A percentile compares a stretch with the other conserved stretches of the same genome.
phyloP scores from a whole-genome alignment of 2,113 vertebrate species.

The Sciurus niger region DNA sequence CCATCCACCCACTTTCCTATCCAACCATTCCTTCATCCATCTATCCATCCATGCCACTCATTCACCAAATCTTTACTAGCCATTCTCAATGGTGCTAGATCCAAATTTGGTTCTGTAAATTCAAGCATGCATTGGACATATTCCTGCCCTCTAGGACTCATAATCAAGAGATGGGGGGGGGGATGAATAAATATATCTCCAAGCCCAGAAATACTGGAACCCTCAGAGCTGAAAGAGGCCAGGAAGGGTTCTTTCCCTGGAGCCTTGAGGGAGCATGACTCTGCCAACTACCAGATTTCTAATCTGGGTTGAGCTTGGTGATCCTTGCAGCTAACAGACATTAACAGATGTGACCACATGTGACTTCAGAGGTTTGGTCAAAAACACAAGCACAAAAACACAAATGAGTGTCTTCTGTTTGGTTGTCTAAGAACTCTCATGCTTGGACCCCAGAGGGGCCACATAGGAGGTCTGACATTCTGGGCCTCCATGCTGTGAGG shows the following conservation, averaged over 20 bases:
- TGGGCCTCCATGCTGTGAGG: neutral
- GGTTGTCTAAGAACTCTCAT: neutral
- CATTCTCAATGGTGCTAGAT: neutral
- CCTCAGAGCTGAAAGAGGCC: neutral
- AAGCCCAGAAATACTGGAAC: neutral
- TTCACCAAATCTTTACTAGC: neutral
- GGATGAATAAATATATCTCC: too few relatives aligned
- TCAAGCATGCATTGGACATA: neutral
- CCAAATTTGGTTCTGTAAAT: neutral
- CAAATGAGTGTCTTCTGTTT: neutral
- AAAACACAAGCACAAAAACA: neutral
- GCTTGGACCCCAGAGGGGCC: neutral
- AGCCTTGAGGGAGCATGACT: neutral
- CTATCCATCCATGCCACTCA: neutral
- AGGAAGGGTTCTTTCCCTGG: too few relatives aligned
- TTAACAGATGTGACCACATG: neutral
- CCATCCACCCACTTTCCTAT: neutral
- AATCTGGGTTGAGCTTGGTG: neutral
- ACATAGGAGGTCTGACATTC: accelerated
- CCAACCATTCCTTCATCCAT: neutral
- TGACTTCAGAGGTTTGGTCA: neutral
- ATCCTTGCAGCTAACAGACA: neutral
- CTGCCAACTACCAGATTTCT: neutral
- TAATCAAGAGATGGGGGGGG: neutral
- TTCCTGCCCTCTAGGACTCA: neutral